Evolutionary conservation across 1,140 invertebrate species (phyloP).

Genomic region (Listronotus bonariensis): DNA sequence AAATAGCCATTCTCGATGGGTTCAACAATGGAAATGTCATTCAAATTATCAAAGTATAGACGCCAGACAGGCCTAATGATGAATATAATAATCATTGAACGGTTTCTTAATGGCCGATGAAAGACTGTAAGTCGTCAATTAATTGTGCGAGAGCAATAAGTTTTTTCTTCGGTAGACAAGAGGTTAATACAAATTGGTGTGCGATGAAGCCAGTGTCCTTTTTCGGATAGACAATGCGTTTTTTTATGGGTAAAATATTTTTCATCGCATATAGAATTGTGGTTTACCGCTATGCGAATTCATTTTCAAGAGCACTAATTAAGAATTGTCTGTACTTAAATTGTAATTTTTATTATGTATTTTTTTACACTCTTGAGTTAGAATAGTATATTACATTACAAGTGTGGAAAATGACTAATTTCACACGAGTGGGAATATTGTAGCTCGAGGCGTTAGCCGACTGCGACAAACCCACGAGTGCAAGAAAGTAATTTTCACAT

Average conservation of each 20-base stretch:
- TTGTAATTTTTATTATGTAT: no score
- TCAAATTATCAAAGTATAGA: conserved; percentile 35
- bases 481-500: no score
- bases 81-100: conserved; percentile 37
- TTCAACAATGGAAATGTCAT: conserved; percentile 34
- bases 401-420: no score
- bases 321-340: no score
- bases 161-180: conserved; percentile 31
- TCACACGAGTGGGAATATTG: no score
- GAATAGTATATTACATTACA: no score
- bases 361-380: no score
- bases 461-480: no score
- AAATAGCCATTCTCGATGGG: conserved; percentile 11
- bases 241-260: conserved; percentile 2
- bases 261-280: no score
- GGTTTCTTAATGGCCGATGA: conserved; percentile 33
- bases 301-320: no score
- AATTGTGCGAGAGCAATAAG: conserved; percentile 35
- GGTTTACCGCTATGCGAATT: no score
- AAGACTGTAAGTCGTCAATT: conserved; percentile 32
- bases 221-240: conserved; percentile 8
- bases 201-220: conserved; percentile 17
- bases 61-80: conserved; percentile 31
- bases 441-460: no score
- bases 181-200: conserved; percentile 23